These are phyloP conservation scores for Agelastica alni DNA, from an alignment of 2,888 invertebrate species.

Conservation along the genomic window DNA sequence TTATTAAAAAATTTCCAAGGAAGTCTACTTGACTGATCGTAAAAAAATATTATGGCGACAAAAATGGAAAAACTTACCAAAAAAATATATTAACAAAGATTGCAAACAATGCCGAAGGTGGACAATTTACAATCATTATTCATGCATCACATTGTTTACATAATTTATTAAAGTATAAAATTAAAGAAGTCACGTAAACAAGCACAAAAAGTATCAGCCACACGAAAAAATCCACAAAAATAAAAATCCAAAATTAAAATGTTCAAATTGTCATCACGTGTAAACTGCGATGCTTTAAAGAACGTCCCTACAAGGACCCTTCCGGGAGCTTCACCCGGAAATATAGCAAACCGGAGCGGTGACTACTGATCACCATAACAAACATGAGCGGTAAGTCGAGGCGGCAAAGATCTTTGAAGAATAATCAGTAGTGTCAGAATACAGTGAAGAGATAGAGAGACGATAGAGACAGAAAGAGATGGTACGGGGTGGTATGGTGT, in stretches of 20 bases:
- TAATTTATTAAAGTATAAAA: constrained; percentile 16
- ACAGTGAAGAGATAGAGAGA: constrained; percentile 24
- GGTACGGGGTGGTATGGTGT: constrained; percentile 33
- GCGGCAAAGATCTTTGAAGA: constrained; percentile 45
- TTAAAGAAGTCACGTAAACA: neutral
- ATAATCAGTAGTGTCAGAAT: constrained; percentile 49
- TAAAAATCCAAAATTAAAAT: neutral
- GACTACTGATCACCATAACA: constrained; percentile 40
- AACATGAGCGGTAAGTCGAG: constrained; percentile 44
- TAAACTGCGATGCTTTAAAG: constrained; percentile 1
- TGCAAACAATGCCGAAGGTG: constrained; percentile 32
- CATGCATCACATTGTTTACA: constrained; percentile 25
- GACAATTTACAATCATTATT: constrained; percentile 38
- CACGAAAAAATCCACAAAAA: neutral
- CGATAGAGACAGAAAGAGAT: constrained; percentile 33
- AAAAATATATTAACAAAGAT: constrained; percentile 29
- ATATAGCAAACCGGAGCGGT: constrained; percentile 33
- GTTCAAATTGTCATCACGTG: constrained; percentile 2
- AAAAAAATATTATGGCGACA: too few species aligned
- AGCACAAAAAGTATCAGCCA: constrained; percentile 4
- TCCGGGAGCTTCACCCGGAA: constrained; percentile 41
- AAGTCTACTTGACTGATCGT: too few species aligned
- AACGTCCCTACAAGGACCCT: constrained; percentile 8
- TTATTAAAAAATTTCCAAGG: too few species aligned
- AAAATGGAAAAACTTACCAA: constrained; percentile 39